Conservation (phyloP, 2,113 vertebrate genomes). For the Apteryx owenii region DNA sequence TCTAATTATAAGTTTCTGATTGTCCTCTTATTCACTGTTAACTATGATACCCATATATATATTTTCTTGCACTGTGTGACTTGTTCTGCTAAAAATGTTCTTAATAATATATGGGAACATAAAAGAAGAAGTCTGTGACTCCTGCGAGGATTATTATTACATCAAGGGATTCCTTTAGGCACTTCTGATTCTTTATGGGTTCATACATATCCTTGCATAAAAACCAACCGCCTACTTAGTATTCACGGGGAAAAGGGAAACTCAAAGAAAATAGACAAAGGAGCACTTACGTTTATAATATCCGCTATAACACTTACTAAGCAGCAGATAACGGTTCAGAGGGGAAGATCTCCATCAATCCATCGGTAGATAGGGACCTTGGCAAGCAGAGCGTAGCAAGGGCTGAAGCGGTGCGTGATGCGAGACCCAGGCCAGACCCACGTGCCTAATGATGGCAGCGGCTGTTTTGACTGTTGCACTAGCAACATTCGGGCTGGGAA, state of each 20-base stretch:
- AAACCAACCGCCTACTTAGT: conserved; percentile 46
- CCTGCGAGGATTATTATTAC: conserved; percentile 66
- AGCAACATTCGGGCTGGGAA: not conserved
- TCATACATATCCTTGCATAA: conserved; percentile 48
- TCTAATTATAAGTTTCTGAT: not conserved
- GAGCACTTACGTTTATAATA: conserved; percentile 29
- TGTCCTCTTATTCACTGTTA: not conserved
- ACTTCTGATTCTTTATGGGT: conserved; percentile 41
- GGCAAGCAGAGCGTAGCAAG: not conserved
- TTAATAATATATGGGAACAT: conserved; percentile 50
- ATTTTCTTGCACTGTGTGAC: not conserved
- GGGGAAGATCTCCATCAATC: not conserved
- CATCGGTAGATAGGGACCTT: not conserved
- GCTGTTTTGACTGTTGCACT: fast-evolving
- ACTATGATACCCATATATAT: not conserved
- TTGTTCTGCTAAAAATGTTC: conserved; percentile 54
- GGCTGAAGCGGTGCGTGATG: not conserved
- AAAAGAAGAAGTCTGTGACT: not conserved
- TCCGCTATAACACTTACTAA: not conserved
- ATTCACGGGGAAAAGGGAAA: conserved; percentile 24
- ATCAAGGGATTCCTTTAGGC: conserved; percentile 65
- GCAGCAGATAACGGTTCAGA: not conserved
- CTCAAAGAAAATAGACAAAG: conserved; percentile 42
- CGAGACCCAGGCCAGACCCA: fast-evolving
- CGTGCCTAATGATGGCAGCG: fast-evolving